Percentiles rank a stretch among this genome's conserved stretches.
Evolutionary conservation across 2,888 invertebrate genomes (phyloP).

Genomic region (Nephrotoma appendiculata): DNA sequence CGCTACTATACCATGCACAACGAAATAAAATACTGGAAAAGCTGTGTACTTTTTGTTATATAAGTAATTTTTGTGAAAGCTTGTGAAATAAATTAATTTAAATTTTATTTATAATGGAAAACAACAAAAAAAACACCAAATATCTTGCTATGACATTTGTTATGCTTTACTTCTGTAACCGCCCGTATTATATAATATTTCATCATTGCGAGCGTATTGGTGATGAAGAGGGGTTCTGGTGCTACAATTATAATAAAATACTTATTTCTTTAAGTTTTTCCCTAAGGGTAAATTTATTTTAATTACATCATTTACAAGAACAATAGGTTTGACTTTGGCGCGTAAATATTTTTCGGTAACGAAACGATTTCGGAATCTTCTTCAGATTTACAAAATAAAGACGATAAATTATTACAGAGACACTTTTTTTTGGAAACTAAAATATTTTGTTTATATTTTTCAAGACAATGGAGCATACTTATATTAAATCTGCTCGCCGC

Average conservation of each 20-base stretch:
- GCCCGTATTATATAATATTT: background rate
- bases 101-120: background rate
- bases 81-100: background rate
- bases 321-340: background rate
- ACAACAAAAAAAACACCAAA: background rate
- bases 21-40: background rate
- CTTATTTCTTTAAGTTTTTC: background rate
- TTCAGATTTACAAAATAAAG: background rate
- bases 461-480: too few species aligned
- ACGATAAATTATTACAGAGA: background rate
- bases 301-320: background rate
- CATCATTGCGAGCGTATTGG: background rate
- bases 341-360: background rate
- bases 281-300: background rate
- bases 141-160: background rate
- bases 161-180: background rate
- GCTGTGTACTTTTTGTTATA: background rate
- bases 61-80: background rate
- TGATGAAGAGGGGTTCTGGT: background rate
- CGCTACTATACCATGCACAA: background rate
- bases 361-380: background rate
- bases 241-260: background rate
- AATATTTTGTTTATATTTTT: too few species aligned
- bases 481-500: too few species aligned
- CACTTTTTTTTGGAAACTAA: background rate